Evolutionary conservation across 2,113 vertebrate species (phyloP), one percentile per base, ranked within the genome.

Genomic region (Ailurus styani): DNA sequence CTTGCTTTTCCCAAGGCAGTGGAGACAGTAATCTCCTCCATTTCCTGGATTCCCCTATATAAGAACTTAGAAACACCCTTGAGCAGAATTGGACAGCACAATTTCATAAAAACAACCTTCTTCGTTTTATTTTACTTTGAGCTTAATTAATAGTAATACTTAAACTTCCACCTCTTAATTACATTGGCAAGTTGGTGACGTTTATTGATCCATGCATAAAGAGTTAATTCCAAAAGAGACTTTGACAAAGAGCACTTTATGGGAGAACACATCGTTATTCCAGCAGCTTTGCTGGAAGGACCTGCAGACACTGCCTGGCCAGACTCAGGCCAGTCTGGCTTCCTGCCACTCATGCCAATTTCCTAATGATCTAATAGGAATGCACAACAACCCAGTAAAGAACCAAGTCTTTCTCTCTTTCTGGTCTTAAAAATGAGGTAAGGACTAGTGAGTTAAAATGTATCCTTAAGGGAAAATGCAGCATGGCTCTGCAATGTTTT

Each of bases 161-260:
- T 97, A 91, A 96, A 42, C 68, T 77, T 52, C 86, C 82, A 95
- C 84, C 45, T 93, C 95, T 96, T 97, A 97, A 95, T 97, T 90
- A 82, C 64, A 95, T 1, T 90, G 64, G 79, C 96, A 96, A 85
- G 60, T 90, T 64, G 72, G 87, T 77, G 57, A 93, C 40, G 40
- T 57, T 97, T 97, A 98, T 94, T 85, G 97, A 98, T 95, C 95
- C 6, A 4, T 45, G 52, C 75, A 88, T 34, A 90, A 97, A 64
- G 90, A 95, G 95, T 96, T 97, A 95, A 96, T 97, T 96, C 93
- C 70, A 75, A 90, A 95, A 87, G 75, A 96, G 90, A 82, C 87
- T 87, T 54, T 92, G 94, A 95, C 81, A 93, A 72, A 87, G 92
- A 84, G 79, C 62, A 82, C 93, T 96, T 93, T 87, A 66, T 45